A percentile compares a stretch with the other conserved stretches of the same genome.
These are phyloP conservation scores for Xanthorhoe designata DNA, from an alignment of 2,888 invertebrate genomes.

Conservation along the genomic window DNA sequence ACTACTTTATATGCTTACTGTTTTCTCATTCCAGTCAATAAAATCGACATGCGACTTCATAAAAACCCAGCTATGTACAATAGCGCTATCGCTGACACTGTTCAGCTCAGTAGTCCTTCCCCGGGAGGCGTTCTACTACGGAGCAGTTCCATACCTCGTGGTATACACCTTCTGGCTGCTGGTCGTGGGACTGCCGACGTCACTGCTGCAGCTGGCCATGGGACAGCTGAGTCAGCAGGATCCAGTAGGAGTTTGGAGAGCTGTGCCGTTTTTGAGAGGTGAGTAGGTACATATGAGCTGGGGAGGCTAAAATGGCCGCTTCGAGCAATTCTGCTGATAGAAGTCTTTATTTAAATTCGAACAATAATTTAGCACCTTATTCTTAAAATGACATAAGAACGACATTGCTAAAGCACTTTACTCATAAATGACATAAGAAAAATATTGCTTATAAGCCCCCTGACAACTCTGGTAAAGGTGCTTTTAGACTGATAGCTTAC, in stretches of 20 bases:
- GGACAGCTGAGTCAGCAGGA: slow-evolving; percentile 89
- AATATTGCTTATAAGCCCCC: too few relatives aligned
- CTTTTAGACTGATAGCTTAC: too few relatives aligned
- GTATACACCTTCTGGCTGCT: slow-evolving; percentile 86
- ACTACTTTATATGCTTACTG: too few relatives aligned
- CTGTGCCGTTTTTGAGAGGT: slow-evolving; percentile 89
- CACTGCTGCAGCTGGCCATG: slow-evolving; percentile 87
- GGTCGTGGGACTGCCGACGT: slow-evolving; percentile 85
- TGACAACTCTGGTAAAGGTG: too few relatives aligned
- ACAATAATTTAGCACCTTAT: too few relatives aligned
- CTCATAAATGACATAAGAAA: too few relatives aligned
- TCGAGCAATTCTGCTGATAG: too few relatives aligned
- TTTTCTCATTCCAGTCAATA: slow-evolving; percentile 63
- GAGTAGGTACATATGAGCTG: slow-evolving; percentile 8
- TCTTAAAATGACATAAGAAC: too few relatives aligned
- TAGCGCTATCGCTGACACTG: slow-evolving; percentile 86
- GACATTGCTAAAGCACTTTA: too few relatives aligned
- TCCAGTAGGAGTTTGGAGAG: slow-evolving; percentile 88
- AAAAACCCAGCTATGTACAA: slow-evolving; percentile 82
- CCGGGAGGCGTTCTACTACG: slow-evolving; percentile 84
- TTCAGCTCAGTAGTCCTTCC: slow-evolving; percentile 87
- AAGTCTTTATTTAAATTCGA: too few relatives aligned
- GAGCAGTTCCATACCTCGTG: slow-evolving; percentile 87
- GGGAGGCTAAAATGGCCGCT: too few relatives aligned
- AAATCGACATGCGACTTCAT: slow-evolving; percentile 69